phyloP scores from a whole-genome alignment of 30 jellyfish, hydroid and myxozoan species.

The Mastigias papua region DNA sequence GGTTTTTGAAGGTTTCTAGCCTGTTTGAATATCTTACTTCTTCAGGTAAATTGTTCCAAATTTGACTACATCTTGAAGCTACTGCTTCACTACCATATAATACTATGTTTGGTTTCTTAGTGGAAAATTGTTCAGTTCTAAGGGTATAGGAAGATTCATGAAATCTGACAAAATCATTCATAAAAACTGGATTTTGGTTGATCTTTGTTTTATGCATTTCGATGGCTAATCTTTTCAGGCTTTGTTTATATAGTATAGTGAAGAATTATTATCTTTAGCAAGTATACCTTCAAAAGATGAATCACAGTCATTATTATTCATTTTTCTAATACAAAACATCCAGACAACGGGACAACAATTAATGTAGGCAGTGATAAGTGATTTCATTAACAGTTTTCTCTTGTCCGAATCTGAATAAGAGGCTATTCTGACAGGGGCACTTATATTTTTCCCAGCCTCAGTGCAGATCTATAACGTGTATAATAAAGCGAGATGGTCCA shows the following conservation, averaged over 20 bases:
- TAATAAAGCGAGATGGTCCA: too few species aligned
- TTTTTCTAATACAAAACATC: neutral
- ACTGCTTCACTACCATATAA: slow-evolving; percentile 13
- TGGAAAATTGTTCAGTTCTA: slow-evolving; percentile 12
- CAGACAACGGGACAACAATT: slow-evolving; percentile 5
- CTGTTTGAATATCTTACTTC: neutral
- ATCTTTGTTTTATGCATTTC: slow-evolving; percentile 2
- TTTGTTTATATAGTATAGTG: neutral
- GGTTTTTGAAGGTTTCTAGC: neutral
- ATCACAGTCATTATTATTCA: neutral
- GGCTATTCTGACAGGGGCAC: slow-evolving; percentile 41
- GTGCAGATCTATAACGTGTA: too few species aligned
- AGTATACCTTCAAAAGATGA: neutral
- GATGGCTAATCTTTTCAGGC: slow-evolving; percentile 7
- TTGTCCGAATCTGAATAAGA: neutral
- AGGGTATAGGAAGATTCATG: neutral
- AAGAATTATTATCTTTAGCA: slow-evolving; percentile 4
- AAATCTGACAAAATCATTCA: slow-evolving; percentile 11
- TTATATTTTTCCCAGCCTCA: too few species aligned
- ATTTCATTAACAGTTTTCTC: slow-evolving; percentile 7
- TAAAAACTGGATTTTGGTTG: neutral
- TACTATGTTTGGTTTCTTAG: slow-evolving; percentile 1
- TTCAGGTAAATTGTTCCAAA: neutral
- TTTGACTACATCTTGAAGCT: slow-evolving; percentile 4
- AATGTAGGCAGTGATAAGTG: neutral